Conservation (phyloP, 2,113 vertebrate genomes). For the Anguilla japonica region DNA sequence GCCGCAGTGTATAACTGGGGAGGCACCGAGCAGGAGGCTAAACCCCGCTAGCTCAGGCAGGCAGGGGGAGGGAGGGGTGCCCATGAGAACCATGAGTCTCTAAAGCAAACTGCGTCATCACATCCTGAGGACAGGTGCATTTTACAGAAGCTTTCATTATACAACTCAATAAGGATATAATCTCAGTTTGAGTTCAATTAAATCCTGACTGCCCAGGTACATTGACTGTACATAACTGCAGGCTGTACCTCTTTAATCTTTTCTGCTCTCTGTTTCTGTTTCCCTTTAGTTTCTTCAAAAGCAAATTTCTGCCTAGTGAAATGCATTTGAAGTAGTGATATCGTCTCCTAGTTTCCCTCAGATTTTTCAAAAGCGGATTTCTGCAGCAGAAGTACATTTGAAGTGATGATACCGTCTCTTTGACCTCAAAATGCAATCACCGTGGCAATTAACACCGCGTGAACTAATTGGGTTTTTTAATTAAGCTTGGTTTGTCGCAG, state of each 20-base stretch:
- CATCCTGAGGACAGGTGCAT: too few species aligned
- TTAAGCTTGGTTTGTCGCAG: background rate
- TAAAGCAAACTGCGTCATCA: background rate
- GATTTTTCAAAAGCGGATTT: too few species aligned
- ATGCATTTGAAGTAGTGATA: background rate
- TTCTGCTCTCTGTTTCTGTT: too few species aligned
- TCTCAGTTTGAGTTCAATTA: too few species aligned
- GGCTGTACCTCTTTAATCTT: too few species aligned
- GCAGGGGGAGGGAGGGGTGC: background rate
- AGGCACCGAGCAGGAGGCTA: background rate
- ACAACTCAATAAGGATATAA: too few species aligned
- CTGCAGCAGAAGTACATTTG: too few species aligned
- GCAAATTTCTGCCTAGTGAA: too few species aligned
- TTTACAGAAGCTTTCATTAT: too few species aligned
- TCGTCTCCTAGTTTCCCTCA: background rate
- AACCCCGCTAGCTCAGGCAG: background rate
- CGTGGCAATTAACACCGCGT: background rate
- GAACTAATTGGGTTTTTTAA: background rate
- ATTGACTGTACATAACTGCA: too few species aligned
- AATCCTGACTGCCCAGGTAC: too few species aligned
- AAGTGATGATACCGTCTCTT: background rate
- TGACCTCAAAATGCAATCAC: background rate
- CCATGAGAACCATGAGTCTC: background rate
- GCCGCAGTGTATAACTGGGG: background rate
- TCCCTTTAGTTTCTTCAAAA: too few species aligned